phyloP scores from a whole-genome alignment of 2,888 invertebrate genomes.

The Drosophila glabriapex region DNA sequence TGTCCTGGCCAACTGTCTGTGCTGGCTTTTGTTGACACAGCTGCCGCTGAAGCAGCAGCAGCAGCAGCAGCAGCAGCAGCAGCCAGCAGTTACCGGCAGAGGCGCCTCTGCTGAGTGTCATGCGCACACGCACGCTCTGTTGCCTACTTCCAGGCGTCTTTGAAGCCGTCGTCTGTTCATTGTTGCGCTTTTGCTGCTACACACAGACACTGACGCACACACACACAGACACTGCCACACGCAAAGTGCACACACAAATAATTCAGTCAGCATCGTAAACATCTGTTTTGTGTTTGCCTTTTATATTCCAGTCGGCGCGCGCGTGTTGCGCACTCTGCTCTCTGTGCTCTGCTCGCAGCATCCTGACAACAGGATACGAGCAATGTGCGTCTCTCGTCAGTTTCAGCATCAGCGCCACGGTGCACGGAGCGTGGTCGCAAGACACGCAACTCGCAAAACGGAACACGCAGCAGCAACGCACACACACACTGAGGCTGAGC shows the following conservation, averaged over 20 bases:
- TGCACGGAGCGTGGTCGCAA: conserved; percentile 63
- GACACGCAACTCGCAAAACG: conserved; percentile 24
- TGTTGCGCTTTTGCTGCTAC: conserved; percentile 75
- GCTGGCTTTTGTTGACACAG: conserved; percentile 53
- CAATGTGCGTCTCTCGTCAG: conserved; percentile 44
- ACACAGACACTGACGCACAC: not conserved
- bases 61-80: conserved; percentile 8
- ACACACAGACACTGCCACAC: not conserved
- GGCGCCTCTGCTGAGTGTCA: conserved; percentile 25
- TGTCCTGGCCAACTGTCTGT: conserved; percentile 57
- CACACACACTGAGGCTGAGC: conserved; percentile 37
- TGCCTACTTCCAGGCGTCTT: conserved; percentile 74
- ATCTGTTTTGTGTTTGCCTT: conserved; percentile 78
- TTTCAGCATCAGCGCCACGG: conserved; percentile 78
- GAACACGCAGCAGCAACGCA: conserved; percentile 50
- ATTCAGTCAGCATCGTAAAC: conserved; percentile 51
- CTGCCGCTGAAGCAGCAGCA: conserved; percentile 5
- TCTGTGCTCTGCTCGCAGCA: conserved; percentile 25
- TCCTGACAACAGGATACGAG: conserved; percentile 40
- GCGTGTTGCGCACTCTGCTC: conserved; percentile 1
- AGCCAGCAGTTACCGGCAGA: conserved; percentile 16
- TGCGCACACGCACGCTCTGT: conserved; percentile 72
- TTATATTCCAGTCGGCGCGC: conserved; percentile 58
- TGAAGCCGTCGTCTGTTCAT: conserved; percentile 40
- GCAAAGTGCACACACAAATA: not conserved